Conservation (phyloP, 2,113 vertebrate species). For the Eulemur rufifrons region DNA sequence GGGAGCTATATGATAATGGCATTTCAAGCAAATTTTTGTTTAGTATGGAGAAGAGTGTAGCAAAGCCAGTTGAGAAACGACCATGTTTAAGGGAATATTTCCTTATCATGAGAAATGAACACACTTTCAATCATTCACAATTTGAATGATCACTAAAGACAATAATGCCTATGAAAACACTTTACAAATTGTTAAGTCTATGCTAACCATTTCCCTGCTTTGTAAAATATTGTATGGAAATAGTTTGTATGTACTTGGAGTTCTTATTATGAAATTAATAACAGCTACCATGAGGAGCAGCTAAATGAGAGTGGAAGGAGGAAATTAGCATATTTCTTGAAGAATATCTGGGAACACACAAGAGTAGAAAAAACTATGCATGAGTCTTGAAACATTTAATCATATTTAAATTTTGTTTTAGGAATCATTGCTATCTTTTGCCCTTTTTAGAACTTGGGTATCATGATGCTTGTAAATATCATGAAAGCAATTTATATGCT, state of each 20-base stretch:
- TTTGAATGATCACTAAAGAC: conserved; percentile 3
- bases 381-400: background rate
- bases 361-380: background rate
- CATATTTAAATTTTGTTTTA: background rate
- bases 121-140: background rate
- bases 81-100: background rate
- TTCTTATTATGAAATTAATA: background rate
- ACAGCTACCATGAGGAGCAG: background rate
- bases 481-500: background rate
- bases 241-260: background rate
- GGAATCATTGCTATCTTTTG: background rate
- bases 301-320: background rate
- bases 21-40: conserved; percentile 14
- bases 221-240: background rate
- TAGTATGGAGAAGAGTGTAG: background rate
- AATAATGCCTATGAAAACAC: background rate
- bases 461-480: background rate
- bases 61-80: conserved; percentile 1
- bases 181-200: background rate
- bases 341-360: background rate
- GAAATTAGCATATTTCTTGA: conserved; percentile 3
- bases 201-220: background rate
- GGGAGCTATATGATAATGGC: background rate
- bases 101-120: background rate
- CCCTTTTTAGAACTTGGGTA: background rate